Percentiles rank a stretch among this genome's conserved stretches.
Conservation (phyloP, 2,888 invertebrate genomes). For the Callimorpha dominula region DNA sequence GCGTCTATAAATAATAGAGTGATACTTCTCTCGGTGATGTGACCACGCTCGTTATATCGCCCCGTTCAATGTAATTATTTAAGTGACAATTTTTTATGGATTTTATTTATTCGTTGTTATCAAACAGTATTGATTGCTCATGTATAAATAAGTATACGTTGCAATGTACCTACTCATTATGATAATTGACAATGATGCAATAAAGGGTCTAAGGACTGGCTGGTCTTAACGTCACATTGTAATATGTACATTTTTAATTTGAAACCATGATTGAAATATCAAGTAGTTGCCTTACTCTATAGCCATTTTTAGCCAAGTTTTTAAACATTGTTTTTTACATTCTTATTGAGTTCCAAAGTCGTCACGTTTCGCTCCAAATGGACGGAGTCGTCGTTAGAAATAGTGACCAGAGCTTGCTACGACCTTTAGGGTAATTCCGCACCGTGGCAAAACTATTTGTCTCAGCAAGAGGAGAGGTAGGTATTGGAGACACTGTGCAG, state of each 20-base stretch:
- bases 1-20: conserved; percentile 86
- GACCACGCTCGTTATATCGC: conserved; percentile 63
- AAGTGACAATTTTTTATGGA: conserved; percentile 35
- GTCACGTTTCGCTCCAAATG: background rate
- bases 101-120: conserved; percentile 16
- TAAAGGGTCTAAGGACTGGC: no score
- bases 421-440: no score
- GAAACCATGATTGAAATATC: no score
- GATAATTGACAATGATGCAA: no score
- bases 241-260: no score
- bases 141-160: no score
- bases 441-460: background rate
- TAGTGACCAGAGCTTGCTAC: no score
- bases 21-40: conserved; percentile 78
- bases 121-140: background rate
- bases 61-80: conserved; percentile 61
- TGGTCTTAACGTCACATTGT: no score
- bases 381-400: background rate
- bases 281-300: no score
- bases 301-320: no score
- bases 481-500: background rate
- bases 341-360: background rate
- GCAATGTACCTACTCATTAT: no score
- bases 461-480: background rate
- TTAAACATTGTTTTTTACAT: no score